phyloP scores from a whole-genome alignment of 2,113 vertebrate genomes.

The Dinomys branickii region DNA sequence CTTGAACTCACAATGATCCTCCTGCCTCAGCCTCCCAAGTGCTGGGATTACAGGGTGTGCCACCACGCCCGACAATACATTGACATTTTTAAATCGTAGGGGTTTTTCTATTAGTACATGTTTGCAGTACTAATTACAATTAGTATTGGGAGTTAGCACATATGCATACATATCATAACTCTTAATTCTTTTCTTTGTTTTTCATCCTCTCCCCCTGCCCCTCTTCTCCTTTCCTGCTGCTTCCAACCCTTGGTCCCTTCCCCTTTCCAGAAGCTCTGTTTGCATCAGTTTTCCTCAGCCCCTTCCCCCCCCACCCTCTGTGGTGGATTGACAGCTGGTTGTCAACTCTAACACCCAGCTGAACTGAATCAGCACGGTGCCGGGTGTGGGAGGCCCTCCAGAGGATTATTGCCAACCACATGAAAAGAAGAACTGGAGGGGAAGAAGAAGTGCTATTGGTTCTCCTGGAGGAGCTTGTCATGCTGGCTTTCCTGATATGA shows the following conservation, averaged over 20 bases:
- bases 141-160: neutral
- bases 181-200: neutral
- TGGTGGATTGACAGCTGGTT: too few species aligned
- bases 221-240: neutral
- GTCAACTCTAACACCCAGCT: too few species aligned
- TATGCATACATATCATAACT: neutral
- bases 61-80: neutral
- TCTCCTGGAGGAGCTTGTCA: too few species aligned
- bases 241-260: neutral
- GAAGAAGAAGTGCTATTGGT: too few species aligned
- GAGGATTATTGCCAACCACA: too few species aligned
- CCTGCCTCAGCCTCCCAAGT: too few species aligned
- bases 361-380: too few species aligned
- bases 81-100: slow-evolving; percentile 24
- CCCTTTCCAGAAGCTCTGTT: neutral
- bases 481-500: too few species aligned
- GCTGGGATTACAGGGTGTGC: too few species aligned
- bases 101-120: neutral
- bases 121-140: neutral
- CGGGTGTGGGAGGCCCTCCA: too few species aligned
- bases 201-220: neutral
- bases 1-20: too few species aligned
- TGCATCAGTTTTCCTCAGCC: neutral
- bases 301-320: neutral
- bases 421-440: too few species aligned